A percentile compares a stretch with the other conserved stretches of the same genome.
Conservation (phyloP, 2,797 vertebrate genomes). For the Gastrophryne carolinensis region DNA sequence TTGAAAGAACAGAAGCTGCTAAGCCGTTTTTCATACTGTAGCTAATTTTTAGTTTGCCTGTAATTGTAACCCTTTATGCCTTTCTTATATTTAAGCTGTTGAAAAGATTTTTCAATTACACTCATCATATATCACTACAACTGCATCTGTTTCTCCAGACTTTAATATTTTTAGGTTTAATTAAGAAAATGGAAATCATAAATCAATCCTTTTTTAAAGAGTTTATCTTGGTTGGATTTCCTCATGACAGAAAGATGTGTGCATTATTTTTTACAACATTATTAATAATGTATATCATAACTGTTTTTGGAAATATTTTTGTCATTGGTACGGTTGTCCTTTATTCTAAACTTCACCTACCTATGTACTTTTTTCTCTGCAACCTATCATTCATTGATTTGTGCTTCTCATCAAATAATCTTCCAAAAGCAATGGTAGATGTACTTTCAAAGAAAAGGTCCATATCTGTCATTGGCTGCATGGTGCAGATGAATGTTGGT, state of each 20-base stretch:
- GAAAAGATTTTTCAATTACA: no score
- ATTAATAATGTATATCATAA: not conserved
- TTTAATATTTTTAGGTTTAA: no score
- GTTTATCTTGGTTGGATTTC: slow-evolving; percentile 10
- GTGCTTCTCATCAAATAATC: not conserved
- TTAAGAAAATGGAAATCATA: not conserved
- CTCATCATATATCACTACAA: no score
- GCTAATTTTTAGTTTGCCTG: no score
- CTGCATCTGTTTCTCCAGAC: no score
- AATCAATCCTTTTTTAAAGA: slow-evolving; percentile 8
- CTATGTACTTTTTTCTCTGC: slow-evolving; percentile 31
- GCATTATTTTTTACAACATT: not conserved
- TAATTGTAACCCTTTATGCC: no score
- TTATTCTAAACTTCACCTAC: not conserved
- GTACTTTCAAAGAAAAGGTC: not conserved
- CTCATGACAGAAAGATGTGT: not conserved
- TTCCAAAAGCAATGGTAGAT: not conserved
- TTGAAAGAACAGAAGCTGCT: no score
- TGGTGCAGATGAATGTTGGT: not conserved
- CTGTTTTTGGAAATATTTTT: not conserved
- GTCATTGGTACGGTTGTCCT: not conserved
- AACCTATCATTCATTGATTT: slow-evolving; percentile 18
- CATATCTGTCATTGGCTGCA: slow-evolving; percentile 1
- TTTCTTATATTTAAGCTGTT: no score
- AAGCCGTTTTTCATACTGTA: no score